Conservation (phyloP, 2,888 invertebrate genomes). For the Leistus spinibarbis region DNA sequence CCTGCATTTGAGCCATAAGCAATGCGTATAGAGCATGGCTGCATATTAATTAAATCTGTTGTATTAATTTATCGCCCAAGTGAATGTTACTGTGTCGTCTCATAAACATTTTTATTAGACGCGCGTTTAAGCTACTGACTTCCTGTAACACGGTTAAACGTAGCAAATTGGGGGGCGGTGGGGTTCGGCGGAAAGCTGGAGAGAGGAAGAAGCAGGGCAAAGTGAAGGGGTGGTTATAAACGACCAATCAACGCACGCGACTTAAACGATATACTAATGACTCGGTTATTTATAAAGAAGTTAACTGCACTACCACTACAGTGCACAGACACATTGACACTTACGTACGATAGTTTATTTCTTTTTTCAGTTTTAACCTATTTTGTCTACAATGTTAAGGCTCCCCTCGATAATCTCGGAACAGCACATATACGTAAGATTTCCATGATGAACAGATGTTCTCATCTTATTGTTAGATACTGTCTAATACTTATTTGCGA, state of each 20-base stretch:
- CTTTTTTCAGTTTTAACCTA: neutral
- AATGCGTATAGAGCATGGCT: conserved; percentile 33
- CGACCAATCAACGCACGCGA: neutral
- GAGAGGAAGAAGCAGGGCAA: neutral
- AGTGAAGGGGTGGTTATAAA: neutral
- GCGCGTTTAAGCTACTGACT: neutral
- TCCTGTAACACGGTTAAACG: neutral
- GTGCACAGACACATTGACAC: neutral
- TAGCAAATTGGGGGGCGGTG: neutral
- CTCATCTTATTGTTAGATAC: too few relatives aligned
- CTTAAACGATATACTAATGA: neutral
- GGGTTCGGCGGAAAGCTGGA: neutral
- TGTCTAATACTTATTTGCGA: too few relatives aligned
- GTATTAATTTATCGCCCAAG: conserved; percentile 54
- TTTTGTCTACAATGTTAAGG: too few relatives aligned
- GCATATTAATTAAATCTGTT: conserved; percentile 56
- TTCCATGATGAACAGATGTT: too few relatives aligned
- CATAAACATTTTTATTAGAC: conserved; percentile 5
- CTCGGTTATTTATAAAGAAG: conserved; percentile 1
- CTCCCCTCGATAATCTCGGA: too few relatives aligned
- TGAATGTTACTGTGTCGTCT: neutral
- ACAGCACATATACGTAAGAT: too few relatives aligned
- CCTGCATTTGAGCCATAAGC: neutral
- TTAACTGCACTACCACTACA: neutral
- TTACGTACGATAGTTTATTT: neutral